Base-by-base conservation (phyloP, 23 tunicate species). In the Ascidia mentula region DNA sequence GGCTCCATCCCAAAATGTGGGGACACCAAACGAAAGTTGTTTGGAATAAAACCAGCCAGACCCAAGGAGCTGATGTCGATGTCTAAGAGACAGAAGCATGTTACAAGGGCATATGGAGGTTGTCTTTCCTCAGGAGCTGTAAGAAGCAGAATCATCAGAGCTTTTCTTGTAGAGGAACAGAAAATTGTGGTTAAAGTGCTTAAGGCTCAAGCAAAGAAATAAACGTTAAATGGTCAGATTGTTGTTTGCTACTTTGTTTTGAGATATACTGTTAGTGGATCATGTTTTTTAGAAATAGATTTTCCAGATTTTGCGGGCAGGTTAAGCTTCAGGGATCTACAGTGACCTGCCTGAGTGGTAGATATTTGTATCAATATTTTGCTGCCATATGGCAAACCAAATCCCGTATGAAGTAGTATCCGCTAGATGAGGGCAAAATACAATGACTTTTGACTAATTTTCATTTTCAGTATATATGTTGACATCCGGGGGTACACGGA, bases 111-210 rank as follows among this genome's bases (percentile, higher is more conserved):
- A 4, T 95, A 95, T 61, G 99, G 99, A 34, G 99, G 99, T 2
- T 82, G 82, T 77, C 80, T 95, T 18, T 88, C 87, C 46, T 85
- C 92, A 1, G 35, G 34, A 37, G 99, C 99, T 32, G 75, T 95
- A 20, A 78, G 99, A 9, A 70, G 77, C 37, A 53, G 99, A 76
- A 95, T 95, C 45, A 77, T 95, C 72, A 80, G 99, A 65, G 99
- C 99, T 46, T 95, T 95, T 73, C 87, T 95, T n/a, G 88, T 95
- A 1, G 99, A 95, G 79, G 99, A 95, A 79, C 96, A 95, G 83
- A 95, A 95, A 82, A 95, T 95, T 42, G 99, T 95, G 46, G 96
- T 90, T 60, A 40, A 82, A 46, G 96, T 95, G 1, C 76, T 95
- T 34, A 95, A 95, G 69, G 99, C 99, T 8, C 89, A 88, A 39